Conservation (phyloP, 2,113 vertebrate genomes). For the Cygnus atratus region DNA sequence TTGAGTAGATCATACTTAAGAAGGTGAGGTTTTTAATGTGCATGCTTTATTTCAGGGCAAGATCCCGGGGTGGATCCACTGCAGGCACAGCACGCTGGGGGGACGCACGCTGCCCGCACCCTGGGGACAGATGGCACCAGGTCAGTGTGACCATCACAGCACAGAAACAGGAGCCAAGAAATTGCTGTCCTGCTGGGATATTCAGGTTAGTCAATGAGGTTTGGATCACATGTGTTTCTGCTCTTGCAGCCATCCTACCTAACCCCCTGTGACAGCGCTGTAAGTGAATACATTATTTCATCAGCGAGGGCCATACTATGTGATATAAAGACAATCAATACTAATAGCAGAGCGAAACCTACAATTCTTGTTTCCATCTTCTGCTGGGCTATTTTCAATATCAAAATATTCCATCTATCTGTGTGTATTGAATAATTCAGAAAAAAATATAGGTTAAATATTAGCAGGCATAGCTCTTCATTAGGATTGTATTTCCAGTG, state of each 20-base stretch:
- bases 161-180: neutral
- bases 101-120: neutral
- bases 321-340: neutral
- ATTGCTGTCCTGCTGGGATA: accelerated
- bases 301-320: neutral
- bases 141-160: accelerated
- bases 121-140: neutral
- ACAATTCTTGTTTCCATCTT: neutral
- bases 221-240: accelerated
- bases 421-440: neutral
- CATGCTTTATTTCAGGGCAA: neutral
- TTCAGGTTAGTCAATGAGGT: accelerated
- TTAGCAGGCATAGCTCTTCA: neutral
- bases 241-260: neutral
- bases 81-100: accelerated
- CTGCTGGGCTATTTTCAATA: neutral
- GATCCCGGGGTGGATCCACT: no score
- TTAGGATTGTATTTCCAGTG: neutral
- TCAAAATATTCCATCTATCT: neutral
- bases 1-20: neutral
- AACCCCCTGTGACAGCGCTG: accelerated
- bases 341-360: neutral
- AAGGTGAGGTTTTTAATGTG: accelerated
- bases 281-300: neutral
- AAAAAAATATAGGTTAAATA: neutral